phyloP scores from a whole-genome alignment of 2,113 vertebrate species.

The Chlorodrepanis virens region DNA sequence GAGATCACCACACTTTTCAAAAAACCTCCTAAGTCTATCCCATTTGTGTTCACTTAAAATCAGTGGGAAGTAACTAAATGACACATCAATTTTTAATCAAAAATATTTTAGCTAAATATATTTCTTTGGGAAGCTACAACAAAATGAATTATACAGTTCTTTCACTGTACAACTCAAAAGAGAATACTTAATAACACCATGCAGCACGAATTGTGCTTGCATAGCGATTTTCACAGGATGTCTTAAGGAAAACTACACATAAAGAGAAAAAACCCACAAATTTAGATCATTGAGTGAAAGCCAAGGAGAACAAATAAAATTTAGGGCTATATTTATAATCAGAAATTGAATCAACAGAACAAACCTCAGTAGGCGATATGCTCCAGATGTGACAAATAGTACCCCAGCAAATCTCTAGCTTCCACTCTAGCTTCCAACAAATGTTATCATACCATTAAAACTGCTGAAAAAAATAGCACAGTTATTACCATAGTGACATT shows the following conservation, averaged over 20 bases:
- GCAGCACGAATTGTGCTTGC: constrained; percentile 15
- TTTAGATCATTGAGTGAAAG: constrained; percentile 34
- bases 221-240: constrained; percentile 59
- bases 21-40: neutral
- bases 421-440: neutral
- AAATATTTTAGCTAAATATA: constrained; percentile 51
- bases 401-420: neutral
- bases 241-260: constrained; percentile 53
- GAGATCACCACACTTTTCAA: neutral
- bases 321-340: constrained; percentile 9
- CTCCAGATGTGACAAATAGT: constrained; percentile 16
- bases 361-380: neutral
- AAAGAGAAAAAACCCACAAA: constrained; percentile 32
- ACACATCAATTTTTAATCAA: constrained; percentile 40
- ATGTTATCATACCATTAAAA: constrained; percentile 13
- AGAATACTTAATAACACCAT: constrained; percentile 57
- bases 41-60: constrained; percentile 15
- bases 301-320: constrained; percentile 37
- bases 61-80: constrained; percentile 1
- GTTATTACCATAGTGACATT: constrained; percentile 48
- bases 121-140: constrained; percentile 46
- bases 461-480: constrained; percentile 25
- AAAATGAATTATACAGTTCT: constrained; percentile 55
- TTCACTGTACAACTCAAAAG: constrained; percentile 32
- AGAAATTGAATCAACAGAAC: constrained; percentile 19